phyloP scores from a whole-genome alignment of 30 jellyfish, hydroid and myxozoan species.

The Hydractinia symbiolongicarpus region DNA sequence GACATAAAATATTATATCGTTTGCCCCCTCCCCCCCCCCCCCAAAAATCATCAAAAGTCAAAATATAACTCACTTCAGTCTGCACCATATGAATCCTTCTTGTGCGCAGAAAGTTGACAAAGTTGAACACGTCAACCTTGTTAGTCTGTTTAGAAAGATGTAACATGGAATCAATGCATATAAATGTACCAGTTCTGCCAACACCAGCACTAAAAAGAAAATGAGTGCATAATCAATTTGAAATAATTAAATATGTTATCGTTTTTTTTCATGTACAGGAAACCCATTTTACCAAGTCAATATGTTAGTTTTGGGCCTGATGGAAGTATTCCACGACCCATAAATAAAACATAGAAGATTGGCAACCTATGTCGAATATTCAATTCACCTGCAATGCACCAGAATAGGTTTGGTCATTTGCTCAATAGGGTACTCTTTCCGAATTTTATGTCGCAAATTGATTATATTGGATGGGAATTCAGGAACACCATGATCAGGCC shows the following conservation, averaged over 20 bases:
- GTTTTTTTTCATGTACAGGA: no score
- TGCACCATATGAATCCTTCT: constrained; percentile 73
- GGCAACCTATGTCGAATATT: no score
- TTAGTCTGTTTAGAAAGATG: constrained; percentile 41
- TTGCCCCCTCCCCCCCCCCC: no score
- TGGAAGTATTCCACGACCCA: no score
- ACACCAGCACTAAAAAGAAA: constrained; percentile 82
- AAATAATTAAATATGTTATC: background rate
- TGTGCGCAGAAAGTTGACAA: constrained; percentile 55
- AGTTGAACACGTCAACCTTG: constrained; percentile 78
- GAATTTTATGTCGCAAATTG: constrained; percentile 48
- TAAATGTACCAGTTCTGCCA: constrained; percentile 95
- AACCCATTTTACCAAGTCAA: no score
- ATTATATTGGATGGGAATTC: constrained; percentile 71
- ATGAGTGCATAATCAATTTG: background rate
- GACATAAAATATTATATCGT: no score
- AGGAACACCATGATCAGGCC: constrained; percentile 97
- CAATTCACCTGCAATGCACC: constrained; percentile 84
- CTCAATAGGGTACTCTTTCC: constrained; percentile 59
- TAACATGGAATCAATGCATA: constrained; percentile 70
- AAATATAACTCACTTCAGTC: constrained; percentile 57
- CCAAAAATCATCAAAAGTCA: background rate
- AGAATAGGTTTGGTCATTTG: constrained; percentile 38
- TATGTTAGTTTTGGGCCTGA: no score
- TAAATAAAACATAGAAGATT: no score